phyloP scores from a whole-genome alignment of 2,113 vertebrate species.

The Felis catus region F.catus_Fca126_mat1.0 CM031413.1:43349501-43350000 shows the following conservation, averaged over 20 bases:
- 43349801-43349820: background rate
- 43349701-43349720: accelerated
- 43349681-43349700: background rate
- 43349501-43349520: too few species aligned
- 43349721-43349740: background rate
- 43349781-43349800: background rate
- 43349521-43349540: background rate
- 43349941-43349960: background rate
- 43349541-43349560: background rate
- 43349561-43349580: background rate
- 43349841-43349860: background rate
- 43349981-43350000: background rate
- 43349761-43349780: background rate
- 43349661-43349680: background rate
- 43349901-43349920: background rate
- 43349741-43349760: background rate
- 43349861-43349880: background rate
- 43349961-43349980: background rate
- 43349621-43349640: background rate
- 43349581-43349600: background rate
- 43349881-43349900: background rate
- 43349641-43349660: too few species aligned
- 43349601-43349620: background rate
- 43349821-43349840: background rate
- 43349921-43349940: background rate